Evolutionary conservation across 2,797 vertebrate species (phyloP).

Genomic region (Serranus cabrilla): DNA sequence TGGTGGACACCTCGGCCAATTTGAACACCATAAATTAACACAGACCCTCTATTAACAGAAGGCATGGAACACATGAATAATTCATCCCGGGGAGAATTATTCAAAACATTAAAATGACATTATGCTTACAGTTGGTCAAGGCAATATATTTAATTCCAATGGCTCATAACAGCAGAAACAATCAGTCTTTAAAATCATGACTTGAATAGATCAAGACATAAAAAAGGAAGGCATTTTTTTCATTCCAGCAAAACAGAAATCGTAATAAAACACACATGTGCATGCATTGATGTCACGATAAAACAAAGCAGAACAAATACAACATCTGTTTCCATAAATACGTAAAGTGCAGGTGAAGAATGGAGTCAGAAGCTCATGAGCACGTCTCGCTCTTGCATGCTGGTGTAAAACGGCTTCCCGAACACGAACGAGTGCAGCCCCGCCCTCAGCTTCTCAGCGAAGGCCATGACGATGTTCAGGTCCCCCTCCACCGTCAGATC

Average conservation of each 20-base stretch:
- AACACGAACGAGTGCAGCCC: conserved; percentile 98
- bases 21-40: conserved; percentile 60
- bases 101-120: conserved; percentile 50
- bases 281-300: conserved; percentile 39
- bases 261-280: neutral
- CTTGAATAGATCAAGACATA: conserved; percentile 22
- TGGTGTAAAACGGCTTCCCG: conserved; percentile 94
- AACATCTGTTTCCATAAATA: neutral
- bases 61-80: conserved; percentile 54
- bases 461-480: conserved; percentile 96
- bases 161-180: conserved; percentile 58
- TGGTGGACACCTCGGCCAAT: conserved; percentile 39
- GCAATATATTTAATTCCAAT: conserved; percentile 39
- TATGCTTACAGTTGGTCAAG: conserved; percentile 33
- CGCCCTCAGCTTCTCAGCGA: conserved; percentile 96
- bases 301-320: neutral
- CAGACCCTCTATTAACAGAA: conserved; percentile 50
- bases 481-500: conserved; percentile 95
- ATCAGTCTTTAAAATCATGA: conserved; percentile 26
- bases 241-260: conserved; percentile 28
- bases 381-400: conserved; percentile 94
- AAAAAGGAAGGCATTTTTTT: conserved; percentile 36
- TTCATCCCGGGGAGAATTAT: conserved; percentile 47
- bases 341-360: conserved; percentile 15
- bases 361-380: conserved; percentile 92